These are phyloP conservation scores for Chromobotia macracanthus DNA, from an alignment of 2,797 vertebrate species.

Conservation along the genomic window DNA sequence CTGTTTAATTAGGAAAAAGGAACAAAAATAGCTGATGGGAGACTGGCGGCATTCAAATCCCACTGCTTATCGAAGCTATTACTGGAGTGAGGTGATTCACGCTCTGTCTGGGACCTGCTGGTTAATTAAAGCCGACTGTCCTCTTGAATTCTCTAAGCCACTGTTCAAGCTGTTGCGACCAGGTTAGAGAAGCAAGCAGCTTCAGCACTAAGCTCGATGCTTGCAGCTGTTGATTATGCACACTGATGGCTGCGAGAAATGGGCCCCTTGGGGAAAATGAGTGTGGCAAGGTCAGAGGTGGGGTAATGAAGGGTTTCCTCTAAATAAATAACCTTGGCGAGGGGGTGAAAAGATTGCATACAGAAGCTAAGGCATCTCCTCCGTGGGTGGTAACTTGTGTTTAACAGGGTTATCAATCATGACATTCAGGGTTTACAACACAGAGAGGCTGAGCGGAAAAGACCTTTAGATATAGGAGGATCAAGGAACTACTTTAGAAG, in stretches of 20 bases:
- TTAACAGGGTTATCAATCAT: constrained; percentile 61
- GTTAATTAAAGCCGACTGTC: constrained; percentile 75
- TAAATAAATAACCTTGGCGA: constrained; percentile 67
- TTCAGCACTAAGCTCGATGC: constrained; percentile 57
- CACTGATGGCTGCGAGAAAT: constrained; percentile 47
- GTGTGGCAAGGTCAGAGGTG: constrained; percentile 47
- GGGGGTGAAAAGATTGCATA: constrained; percentile 42
- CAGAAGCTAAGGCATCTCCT: constrained; percentile 47
- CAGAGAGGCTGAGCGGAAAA: background rate
- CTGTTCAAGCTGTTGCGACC: constrained; percentile 36
- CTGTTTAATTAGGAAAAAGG: constrained; percentile 59
- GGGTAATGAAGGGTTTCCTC: constrained; percentile 46
- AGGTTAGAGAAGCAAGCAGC: constrained; percentile 51
- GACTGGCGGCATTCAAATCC: constrained; percentile 60
- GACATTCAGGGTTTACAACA: constrained; percentile 24
- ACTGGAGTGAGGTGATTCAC: constrained; percentile 68
- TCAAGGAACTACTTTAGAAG: constrained; percentile 1
- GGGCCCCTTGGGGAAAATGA: constrained; percentile 51
- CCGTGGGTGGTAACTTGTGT: constrained; percentile 47
- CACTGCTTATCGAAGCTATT: constrained; percentile 63
- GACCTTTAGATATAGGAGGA: background rate
- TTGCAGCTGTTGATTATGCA: constrained; percentile 18
- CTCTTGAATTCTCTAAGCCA: constrained; percentile 60
- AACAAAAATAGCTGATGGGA: constrained; percentile 58
- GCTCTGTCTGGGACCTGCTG: constrained; percentile 63